These are phyloP conservation scores for Arnoldichthys spilopterus DNA, from an alignment of 2,797 vertebrate genomes.

Conservation along the genomic window DNA sequence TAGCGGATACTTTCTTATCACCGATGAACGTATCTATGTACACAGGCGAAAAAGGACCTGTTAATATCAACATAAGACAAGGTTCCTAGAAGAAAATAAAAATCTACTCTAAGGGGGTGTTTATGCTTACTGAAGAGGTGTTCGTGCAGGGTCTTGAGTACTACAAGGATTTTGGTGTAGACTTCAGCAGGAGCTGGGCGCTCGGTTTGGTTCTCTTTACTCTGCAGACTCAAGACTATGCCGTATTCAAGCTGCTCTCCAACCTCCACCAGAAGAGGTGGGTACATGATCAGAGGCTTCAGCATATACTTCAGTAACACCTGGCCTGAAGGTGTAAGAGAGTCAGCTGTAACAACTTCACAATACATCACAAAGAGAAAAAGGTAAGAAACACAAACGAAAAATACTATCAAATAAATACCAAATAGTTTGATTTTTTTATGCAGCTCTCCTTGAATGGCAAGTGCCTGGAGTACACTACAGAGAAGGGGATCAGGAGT, in stretches of 20 bases:
- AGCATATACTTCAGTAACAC: slow-evolving; percentile 88
- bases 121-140: slow-evolving; percentile 82
- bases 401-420: slow-evolving; percentile 73
- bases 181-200: slow-evolving; percentile 83
- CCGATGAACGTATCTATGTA: slow-evolving; percentile 79
- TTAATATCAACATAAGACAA: not conserved
- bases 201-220: slow-evolving; percentile 69
- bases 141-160: slow-evolving; percentile 85
- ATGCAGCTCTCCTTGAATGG: slow-evolving; percentile 88
- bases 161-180: slow-evolving; percentile 84
- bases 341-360: not conserved
- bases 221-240: slow-evolving; percentile 77
- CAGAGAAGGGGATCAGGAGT: slow-evolving; percentile 68
- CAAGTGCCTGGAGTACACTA: slow-evolving; percentile 86
- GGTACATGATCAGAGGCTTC: slow-evolving; percentile 84
- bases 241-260: slow-evolving; percentile 73
- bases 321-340: slow-evolving; percentile 78
- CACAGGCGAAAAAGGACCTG: slow-evolving; percentile 10
- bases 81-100: not conserved
- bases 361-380: not conserved
- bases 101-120: not conserved
- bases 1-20: slow-evolving; percentile 76
- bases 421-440: slow-evolving; percentile 90
- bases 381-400: not conserved
- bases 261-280: slow-evolving; percentile 77